Evolutionary conservation across 2,888 invertebrate genomes (phyloP).

Genomic region (Sabatieria punctata): DNA sequence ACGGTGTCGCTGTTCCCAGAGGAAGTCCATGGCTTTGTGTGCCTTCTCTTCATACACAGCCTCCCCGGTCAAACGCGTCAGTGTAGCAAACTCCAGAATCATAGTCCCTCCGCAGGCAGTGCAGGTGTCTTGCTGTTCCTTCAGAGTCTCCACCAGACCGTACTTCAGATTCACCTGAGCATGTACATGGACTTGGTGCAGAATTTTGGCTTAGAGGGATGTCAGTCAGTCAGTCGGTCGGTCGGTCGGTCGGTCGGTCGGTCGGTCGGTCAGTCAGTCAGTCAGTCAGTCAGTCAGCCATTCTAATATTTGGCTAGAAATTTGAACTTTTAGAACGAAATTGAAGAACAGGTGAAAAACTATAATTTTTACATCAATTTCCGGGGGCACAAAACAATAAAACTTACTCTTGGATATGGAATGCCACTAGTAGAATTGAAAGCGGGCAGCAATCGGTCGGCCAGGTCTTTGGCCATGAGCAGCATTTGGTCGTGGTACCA

Average conservation of each 20-base stretch:
- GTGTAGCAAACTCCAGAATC: constrained; percentile 87
- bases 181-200: too few relatives aligned
- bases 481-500: constrained; percentile 60
- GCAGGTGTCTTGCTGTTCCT: constrained; percentile 40
- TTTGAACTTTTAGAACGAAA: background rate
- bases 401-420: constrained; percentile 69
- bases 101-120: constrained; percentile 97
- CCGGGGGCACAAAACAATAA: too few relatives aligned
- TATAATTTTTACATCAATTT: too few relatives aligned
- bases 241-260: too few relatives aligned
- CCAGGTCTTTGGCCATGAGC: constrained; percentile 74
- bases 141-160: constrained; percentile 22
- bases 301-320: background rate
- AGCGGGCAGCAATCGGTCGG: constrained; percentile 77
- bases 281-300: too few relatives aligned
- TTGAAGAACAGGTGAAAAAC: background rate
- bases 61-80: constrained; percentile 73
- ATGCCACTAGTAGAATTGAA: constrained; percentile 95
- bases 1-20: constrained; percentile 83
- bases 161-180: constrained; percentile 30
- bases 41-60: constrained; percentile 82
- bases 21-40: constrained; percentile 80
- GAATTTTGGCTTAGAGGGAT: too few relatives aligned
- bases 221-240: too few relatives aligned
- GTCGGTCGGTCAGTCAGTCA: too few relatives aligned